Conservation (phyloP, 2,888 invertebrate species). For the Ariolimax columbianus region DNA sequence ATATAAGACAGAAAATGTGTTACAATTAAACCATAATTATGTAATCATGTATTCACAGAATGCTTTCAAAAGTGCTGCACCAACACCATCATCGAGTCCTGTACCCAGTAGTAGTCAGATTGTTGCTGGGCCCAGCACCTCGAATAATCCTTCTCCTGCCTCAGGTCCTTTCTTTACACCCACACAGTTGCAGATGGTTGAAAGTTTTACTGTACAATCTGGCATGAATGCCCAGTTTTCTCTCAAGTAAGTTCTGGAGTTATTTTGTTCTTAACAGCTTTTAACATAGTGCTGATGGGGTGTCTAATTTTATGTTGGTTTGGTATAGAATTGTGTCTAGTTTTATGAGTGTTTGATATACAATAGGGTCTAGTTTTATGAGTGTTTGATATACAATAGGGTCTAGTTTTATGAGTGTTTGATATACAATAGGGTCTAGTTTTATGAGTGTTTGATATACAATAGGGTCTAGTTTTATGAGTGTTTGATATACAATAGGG, state of each 20-base stretch:
- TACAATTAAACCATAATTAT: too few relatives aligned
- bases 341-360: too few relatives aligned
- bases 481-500: too few relatives aligned
- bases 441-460: too few relatives aligned
- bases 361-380: too few relatives aligned
- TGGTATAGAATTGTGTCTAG: background rate
- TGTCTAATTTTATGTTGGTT: background rate
- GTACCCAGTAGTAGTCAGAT: constrained; percentile 65
- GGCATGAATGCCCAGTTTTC: constrained; percentile 87
- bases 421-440: too few relatives aligned
- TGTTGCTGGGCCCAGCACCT: constrained; percentile 74
- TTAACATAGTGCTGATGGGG: background rate
- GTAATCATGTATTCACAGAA: constrained; percentile 59
- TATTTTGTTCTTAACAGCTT: background rate
- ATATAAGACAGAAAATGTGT: too few relatives aligned
- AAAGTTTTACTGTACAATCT: constrained; percentile 86
- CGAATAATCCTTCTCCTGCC: constrained; percentile 67
- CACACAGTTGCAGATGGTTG: constrained; percentile 86
- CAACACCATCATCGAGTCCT: constrained; percentile 77
- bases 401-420: too few relatives aligned
- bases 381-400: too few relatives aligned
- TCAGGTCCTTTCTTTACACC: constrained; percentile 75
- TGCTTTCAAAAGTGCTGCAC: constrained; percentile 76
- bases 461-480: too few relatives aligned
- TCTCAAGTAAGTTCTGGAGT: constrained; percentile 41